Evolutionary conservation across 2,113 vertebrate species (phyloP).

Genomic region (Brienomyrus brachyistius): DNA sequence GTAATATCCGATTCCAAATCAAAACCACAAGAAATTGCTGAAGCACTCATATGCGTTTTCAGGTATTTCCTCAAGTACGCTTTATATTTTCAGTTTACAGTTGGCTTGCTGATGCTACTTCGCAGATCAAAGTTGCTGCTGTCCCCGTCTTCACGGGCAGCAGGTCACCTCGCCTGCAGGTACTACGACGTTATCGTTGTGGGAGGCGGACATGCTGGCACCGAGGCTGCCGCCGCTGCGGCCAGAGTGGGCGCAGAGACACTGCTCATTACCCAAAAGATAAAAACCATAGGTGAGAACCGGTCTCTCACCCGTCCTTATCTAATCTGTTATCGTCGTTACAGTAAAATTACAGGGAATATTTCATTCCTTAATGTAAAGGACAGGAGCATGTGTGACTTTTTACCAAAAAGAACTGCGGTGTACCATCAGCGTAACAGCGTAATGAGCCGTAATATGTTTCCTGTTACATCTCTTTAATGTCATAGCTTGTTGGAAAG

Average conservation of each 20-base stretch:
- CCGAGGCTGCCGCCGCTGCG: conserved; percentile 79
- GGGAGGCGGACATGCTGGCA: conserved; percentile 85
- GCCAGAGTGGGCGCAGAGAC: conserved; percentile 75
- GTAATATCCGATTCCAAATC: neutral
- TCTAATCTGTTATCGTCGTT: neutral
- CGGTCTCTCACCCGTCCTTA: neutral
- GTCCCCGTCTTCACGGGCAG: conserved; percentile 24
- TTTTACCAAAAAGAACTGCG: neutral
- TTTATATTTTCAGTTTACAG: neutral
- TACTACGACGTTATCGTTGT: conserved; percentile 80
- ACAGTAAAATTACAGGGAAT: neutral
- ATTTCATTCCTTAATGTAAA: neutral
- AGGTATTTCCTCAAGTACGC: neutral
- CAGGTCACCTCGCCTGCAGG: conserved; percentile 31
- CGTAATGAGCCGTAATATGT: neutral
- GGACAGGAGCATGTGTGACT: neutral
- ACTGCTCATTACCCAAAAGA: conserved; percentile 78
- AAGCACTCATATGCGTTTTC: neutral
- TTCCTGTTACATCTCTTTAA: neutral
- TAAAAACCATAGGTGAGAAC: conserved; percentile 71
- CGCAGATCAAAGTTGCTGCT: conserved; percentile 26
- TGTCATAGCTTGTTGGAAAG: neutral
- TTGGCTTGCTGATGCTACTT: conserved; percentile 37
- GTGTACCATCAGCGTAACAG: neutral
- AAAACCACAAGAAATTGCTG: neutral